phyloP scores from a whole-genome alignment of 2,113 vertebrate genomes.

The Erpornis zantholeuca region DNA sequence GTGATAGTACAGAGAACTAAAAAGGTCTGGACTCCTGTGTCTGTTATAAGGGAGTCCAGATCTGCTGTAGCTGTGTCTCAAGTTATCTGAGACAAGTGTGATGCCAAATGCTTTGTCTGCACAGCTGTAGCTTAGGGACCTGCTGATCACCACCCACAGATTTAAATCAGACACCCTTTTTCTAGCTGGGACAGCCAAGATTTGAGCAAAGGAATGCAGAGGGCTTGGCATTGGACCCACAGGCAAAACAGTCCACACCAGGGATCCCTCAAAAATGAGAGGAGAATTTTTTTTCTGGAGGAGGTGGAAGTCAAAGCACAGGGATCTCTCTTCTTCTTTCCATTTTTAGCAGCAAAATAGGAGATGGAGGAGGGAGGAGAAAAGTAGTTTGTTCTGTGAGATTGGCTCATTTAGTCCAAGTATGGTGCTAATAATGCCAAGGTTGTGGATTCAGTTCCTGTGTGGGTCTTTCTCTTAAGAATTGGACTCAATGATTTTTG shows the following conservation, averaged over 20 bases:
- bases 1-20: neutral
- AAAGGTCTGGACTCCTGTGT: neutral
- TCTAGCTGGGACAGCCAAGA: neutral
- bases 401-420: neutral
- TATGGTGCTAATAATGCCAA: neutral
- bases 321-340: neutral
- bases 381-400: neutral
- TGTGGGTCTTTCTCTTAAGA: neutral
- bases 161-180: neutral
- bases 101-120: neutral
- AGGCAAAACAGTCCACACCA: neutral
- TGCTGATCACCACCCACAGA: neutral
- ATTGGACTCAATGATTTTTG: neutral
- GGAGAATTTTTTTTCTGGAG: neutral
- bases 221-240: neutral
- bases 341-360: neutral
- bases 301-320: neutral
- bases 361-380: neutral
- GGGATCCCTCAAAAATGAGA: neutral
- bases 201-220: neutral
- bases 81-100: neutral
- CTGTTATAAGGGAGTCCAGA: neutral
- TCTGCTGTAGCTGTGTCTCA: neutral
- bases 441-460: neutral
- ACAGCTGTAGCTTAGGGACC: neutral